Conservation (phyloP, 2,797 vertebrate species). For the Hydrophis major region DNA sequence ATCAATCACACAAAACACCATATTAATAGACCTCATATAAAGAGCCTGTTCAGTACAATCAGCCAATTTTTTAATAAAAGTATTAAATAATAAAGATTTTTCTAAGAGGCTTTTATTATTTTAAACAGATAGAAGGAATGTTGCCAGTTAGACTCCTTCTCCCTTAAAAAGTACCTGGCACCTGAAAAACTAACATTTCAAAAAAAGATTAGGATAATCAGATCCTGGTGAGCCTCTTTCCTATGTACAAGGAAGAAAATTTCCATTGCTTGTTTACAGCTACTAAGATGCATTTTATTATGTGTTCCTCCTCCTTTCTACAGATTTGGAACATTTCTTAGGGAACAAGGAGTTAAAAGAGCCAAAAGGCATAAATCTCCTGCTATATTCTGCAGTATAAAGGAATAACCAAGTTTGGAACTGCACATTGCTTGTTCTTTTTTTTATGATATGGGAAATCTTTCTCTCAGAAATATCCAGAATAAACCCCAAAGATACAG, state of each 20-base stretch:
- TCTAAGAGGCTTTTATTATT: background rate
- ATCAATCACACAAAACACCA: background rate
- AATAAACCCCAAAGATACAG: background rate
- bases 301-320: background rate
- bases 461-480: slow-evolving; percentile 8
- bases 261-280: background rate
- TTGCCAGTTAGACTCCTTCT: background rate
- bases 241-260: background rate
- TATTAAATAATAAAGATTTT: background rate
- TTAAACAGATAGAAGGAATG: background rate
- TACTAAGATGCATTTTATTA: background rate
- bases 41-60: background rate
- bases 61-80: background rate
- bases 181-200: background rate
- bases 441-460: slow-evolving; percentile 8
- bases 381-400: background rate
- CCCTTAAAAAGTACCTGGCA: background rate
- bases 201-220: background rate
- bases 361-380: background rate
- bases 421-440: background rate
- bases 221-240: background rate
- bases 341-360: rapidly evolving
- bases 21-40: background rate
- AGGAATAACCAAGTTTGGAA: background rate
- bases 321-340: background rate